A percentile compares a stretch with the other conserved stretches of the same genome.
Evolutionary conservation across 1,140 invertebrate genomes (phyloP).

Genomic region (Cylas formicarius): DNA sequence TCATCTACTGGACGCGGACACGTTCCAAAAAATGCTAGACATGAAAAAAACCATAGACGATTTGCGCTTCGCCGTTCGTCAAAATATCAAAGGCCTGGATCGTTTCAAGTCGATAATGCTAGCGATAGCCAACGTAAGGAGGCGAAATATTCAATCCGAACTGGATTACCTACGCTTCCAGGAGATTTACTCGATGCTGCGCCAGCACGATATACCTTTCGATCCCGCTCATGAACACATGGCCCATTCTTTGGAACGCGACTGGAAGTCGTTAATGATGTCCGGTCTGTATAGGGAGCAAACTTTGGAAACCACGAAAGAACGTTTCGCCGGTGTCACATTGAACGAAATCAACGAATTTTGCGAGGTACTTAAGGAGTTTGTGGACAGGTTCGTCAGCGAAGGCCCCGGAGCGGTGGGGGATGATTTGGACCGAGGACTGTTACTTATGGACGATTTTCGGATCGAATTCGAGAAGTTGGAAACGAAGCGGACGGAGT

Average conservation of each 20-base stretch:
- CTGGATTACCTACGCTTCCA: conserved; percentile 62
- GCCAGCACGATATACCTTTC: conserved; percentile 38
- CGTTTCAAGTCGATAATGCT: conserved; percentile 79
- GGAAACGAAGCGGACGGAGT: conserved; percentile 57
- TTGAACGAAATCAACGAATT: conserved; percentile 66
- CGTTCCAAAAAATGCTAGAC: conserved; percentile 53
- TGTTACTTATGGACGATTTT: conserved; percentile 64
- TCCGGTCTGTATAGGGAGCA: conserved; percentile 58
- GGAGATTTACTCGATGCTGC: conserved; percentile 44
- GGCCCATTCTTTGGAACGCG: conserved; percentile 53
- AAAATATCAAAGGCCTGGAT: conserved; percentile 65
- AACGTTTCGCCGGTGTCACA: conserved; percentile 72
- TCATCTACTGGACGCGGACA: conserved; percentile 50
- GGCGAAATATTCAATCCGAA: conserved; percentile 65
- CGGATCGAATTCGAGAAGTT: conserved; percentile 57
- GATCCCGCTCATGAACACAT: conserved; percentile 49
- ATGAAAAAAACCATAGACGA: conserved; percentile 53
- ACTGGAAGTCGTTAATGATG: conserved; percentile 62
- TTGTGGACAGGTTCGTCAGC: conserved; percentile 62
- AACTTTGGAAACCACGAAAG: conserved; percentile 63
- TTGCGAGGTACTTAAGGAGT: conserved; percentile 54
- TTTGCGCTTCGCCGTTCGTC: conserved; percentile 54
- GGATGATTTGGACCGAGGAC: conserved; percentile 65
- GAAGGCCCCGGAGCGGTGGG: conserved; percentile 73
- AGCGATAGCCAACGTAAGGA: conserved; percentile 67